A percentile compares a stretch with the other conserved stretches of the same genome.
phyloP scores from a whole-genome alignment of 2,113 vertebrate genomes.

The Poecile atricapillus region DNA sequence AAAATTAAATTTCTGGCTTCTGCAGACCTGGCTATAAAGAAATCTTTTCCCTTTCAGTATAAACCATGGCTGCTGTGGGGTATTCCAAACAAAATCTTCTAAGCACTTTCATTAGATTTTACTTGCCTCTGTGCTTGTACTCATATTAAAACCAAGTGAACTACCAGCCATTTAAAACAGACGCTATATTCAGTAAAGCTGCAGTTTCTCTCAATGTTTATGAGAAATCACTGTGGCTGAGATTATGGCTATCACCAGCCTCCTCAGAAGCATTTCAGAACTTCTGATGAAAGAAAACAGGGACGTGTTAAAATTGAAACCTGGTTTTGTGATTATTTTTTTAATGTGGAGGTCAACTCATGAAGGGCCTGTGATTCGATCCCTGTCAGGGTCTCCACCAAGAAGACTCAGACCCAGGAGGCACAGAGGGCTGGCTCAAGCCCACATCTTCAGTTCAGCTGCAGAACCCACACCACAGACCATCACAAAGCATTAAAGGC shows the following conservation, averaged over 20 bases:
- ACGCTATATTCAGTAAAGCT: slow-evolving; percentile 33
- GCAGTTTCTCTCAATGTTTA: slow-evolving; percentile 11
- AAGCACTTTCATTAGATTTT: slow-evolving; percentile 58
- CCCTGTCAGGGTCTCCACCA: neutral
- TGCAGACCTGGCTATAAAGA: slow-evolving; percentile 58
- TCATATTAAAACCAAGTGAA: slow-evolving; percentile 54
- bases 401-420: neutral
- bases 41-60: slow-evolving; percentile 20
- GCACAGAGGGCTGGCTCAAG: neutral
- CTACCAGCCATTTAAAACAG: slow-evolving; percentile 54
- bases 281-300: slow-evolving; percentile 40
- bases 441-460: neutral
- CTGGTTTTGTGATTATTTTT: neutral
- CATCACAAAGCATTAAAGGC: neutral
- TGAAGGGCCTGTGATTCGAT: neutral
- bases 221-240: slow-evolving; percentile 18
- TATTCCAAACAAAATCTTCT: slow-evolving; percentile 60
- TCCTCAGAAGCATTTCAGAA: slow-evolving; percentile 41
- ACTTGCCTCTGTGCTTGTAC: slow-evolving; percentile 47
- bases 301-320: neutral
- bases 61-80: slow-evolving; percentile 17
- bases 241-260: slow-evolving; percentile 46
- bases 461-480: neutral
- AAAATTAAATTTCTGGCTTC: slow-evolving; percentile 78
- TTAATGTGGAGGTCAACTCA: neutral